phyloP scores from a whole-genome alignment of 1,140 invertebrate species.

The Cydia strobilella region DNA sequence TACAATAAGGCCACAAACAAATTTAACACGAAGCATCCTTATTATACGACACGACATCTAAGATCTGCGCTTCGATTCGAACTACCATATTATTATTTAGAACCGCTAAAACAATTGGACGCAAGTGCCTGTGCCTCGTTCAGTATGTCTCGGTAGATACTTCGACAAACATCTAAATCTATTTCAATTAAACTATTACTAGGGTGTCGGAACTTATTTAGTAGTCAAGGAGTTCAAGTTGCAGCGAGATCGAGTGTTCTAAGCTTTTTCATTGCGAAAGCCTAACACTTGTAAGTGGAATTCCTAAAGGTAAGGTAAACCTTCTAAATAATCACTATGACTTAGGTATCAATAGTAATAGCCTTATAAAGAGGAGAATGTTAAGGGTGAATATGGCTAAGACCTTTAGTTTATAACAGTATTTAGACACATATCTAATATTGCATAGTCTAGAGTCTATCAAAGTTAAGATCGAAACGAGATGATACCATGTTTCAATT shows the following conservation, averaged over 20 bases:
- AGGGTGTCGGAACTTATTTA: slow-evolving; percentile 54
- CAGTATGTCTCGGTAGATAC: slow-evolving; percentile 34
- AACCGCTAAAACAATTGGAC: slow-evolving; percentile 50
- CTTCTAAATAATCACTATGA: slow-evolving; percentile 65
- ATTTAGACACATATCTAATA: slow-evolving; percentile 50
- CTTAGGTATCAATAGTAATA: slow-evolving; percentile 64
- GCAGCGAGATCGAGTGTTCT: slow-evolving; percentile 68
- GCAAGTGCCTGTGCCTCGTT: slow-evolving; percentile 53
- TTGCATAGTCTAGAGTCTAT: slow-evolving; percentile 35
- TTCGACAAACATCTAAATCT: slow-evolving; percentile 29
- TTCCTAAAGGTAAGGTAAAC: slow-evolving; percentile 46
- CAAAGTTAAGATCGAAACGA: slow-evolving; percentile 15
- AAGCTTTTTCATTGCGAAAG: slow-evolving; percentile 65
- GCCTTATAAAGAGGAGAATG: slow-evolving; percentile 63
- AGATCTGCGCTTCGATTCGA: slow-evolving; percentile 55
- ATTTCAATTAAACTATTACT: slow-evolving; percentile 39
- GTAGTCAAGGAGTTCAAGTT: slow-evolving; percentile 56
- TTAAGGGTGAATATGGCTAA: slow-evolving; percentile 55
- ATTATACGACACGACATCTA: slow-evolving; percentile 50
- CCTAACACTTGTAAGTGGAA: slow-evolving; percentile 55
- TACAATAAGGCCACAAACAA: slow-evolving; percentile 75
- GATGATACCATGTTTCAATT: slow-evolving; percentile 33
- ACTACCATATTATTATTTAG: slow-evolving; percentile 45
- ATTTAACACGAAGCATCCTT: slow-evolving; percentile 62
- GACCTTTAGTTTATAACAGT: slow-evolving; percentile 36